Conservation (phyloP, 2,113 vertebrate species). For the Syngnathus floridae region DNA sequence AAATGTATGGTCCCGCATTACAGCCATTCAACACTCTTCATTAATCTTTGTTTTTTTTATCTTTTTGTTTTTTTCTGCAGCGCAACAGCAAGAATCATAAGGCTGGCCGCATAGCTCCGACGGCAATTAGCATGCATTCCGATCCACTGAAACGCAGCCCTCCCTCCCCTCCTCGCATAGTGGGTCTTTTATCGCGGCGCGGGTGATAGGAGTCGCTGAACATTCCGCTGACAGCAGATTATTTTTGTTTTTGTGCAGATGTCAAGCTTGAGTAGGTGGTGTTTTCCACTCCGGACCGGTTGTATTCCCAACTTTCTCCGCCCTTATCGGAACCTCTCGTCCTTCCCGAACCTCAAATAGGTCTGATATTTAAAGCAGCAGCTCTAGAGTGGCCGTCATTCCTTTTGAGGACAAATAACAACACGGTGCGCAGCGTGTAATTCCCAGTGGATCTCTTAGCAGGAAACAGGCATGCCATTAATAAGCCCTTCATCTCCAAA, state of each 20-base stretch:
- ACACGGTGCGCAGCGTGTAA: slow-evolving; percentile 25
- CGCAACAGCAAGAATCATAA: slow-evolving; percentile 66
- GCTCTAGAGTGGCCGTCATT: slow-evolving; percentile 37
- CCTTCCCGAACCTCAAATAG: slow-evolving; percentile 45
- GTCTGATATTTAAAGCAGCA: slow-evolving; percentile 62
- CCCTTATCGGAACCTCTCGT: slow-evolving; percentile 40
- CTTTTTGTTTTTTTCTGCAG: slow-evolving; percentile 54
- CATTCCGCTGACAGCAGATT: slow-evolving; percentile 85
- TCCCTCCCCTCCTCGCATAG: slow-evolving; percentile 67
- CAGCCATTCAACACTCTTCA: slow-evolving; percentile 69
- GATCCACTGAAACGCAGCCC: slow-evolving; percentile 85
- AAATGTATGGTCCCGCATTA: slow-evolving; percentile 69
- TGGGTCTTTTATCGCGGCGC: slow-evolving; percentile 11
- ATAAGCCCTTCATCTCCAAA: slow-evolving; percentile 44
- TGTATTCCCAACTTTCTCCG: slow-evolving; percentile 8
- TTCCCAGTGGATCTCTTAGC: slow-evolving; percentile 46
- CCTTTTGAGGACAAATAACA: slow-evolving; percentile 49
- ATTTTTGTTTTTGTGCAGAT: slow-evolving; percentile 85
- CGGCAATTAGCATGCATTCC: slow-evolving; percentile 97
- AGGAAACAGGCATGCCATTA: slow-evolving; percentile 52
- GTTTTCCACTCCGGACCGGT: slow-evolving; percentile 65
- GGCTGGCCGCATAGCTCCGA: slow-evolving; percentile 74
- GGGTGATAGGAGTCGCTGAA: slow-evolving; percentile 77
- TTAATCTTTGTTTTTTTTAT: slow-evolving; percentile 64
- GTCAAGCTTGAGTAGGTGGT: slow-evolving; percentile 75